A percentile compares a stretch with the other conserved stretches of the same genome.
phyloP scores from a whole-genome alignment of 2,888 invertebrate species.

The Hyposoter didymator region DNA sequence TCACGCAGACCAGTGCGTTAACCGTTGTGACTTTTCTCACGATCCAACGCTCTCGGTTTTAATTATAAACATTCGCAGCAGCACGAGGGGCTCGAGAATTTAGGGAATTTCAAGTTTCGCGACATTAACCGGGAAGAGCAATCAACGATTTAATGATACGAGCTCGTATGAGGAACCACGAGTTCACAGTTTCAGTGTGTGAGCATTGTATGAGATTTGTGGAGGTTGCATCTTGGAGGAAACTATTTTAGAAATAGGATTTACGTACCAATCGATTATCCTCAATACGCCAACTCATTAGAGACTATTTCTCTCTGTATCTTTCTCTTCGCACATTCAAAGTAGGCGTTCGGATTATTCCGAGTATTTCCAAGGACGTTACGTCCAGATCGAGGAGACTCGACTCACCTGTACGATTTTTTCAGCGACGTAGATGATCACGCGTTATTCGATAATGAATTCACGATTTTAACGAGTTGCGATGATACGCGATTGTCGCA shows the following conservation, averaged over 20 bases:
- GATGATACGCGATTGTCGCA: not conserved
- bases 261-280: conserved; percentile 63
- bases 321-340: conserved; percentile 13
- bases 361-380: conserved; percentile 49
- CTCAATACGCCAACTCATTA: conserved; percentile 42
- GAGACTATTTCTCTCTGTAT: conserved; percentile 8
- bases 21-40: not conserved
- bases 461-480: not conserved
- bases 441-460: not conserved
- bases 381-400: conserved; percentile 23
- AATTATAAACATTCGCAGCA: conserved; percentile 42
- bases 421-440: conserved; percentile 40
- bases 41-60: not conserved
- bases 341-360: conserved; percentile 23
- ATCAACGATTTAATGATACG: conserved; percentile 53
- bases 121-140: conserved; percentile 48
- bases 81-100: conserved; percentile 20
- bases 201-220: conserved; percentile 31
- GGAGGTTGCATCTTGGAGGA: conserved; percentile 38
- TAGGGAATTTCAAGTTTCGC: conserved; percentile 34
- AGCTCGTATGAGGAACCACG: not conserved
- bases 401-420: conserved; percentile 43
- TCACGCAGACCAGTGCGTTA: not conserved
- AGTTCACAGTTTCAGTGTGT: not conserved
- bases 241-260: conserved; percentile 65